Conservation (phyloP, 2,888 invertebrate species). For the Erebia aethiops region DNA sequence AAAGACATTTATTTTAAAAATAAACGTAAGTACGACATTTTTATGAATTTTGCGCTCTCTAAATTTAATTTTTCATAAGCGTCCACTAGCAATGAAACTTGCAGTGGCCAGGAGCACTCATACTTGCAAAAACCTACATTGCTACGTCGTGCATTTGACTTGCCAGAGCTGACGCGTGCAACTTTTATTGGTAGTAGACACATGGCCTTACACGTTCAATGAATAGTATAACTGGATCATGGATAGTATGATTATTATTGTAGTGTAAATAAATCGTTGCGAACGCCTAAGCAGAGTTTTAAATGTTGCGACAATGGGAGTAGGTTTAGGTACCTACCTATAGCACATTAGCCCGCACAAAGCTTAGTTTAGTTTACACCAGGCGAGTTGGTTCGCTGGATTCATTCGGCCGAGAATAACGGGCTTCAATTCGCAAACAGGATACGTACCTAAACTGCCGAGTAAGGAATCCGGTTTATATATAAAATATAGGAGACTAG, state of each 20-base stretch:
- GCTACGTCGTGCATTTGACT: too few species aligned
- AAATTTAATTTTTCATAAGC: not conserved
- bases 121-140: too few species aligned
- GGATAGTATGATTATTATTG: too few species aligned
- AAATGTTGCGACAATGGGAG: not conserved
- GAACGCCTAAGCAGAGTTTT: not conserved
- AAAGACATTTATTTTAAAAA: slow-evolving; percentile 50
- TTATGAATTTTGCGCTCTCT: slow-evolving; percentile 22
- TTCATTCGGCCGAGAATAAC: not conserved
- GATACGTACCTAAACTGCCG: too few species aligned
- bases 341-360: not conserved
- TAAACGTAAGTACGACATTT: slow-evolving; percentile 54
- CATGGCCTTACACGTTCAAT: too few species aligned
- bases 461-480: too few species aligned
- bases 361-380: not conserved
- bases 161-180: too few species aligned
- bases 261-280: too few species aligned
- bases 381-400: not conserved
- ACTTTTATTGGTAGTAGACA: too few species aligned
- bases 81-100: not conserved
- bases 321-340: too few species aligned
- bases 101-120: not conserved
- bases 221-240: too few species aligned
- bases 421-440: not conserved
- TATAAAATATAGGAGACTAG: too few species aligned